Evolutionary conservation across 2,888 invertebrate genomes (phyloP).

Genomic region (Lasioglossum malachurum): DNA sequence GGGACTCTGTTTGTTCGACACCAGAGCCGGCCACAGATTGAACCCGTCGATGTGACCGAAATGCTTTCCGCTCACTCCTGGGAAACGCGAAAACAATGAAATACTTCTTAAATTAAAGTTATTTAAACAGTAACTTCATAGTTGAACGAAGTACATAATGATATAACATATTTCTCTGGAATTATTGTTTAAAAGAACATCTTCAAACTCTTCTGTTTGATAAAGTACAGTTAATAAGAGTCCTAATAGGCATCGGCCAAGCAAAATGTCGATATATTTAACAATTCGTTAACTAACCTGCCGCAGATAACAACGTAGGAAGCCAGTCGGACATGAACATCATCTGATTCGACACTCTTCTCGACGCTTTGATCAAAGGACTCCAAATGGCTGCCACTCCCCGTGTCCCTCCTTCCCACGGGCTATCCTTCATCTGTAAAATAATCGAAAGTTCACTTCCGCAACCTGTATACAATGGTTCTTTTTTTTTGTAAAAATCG

Average conservation of each 20-base stretch:
- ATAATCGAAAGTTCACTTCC: background rate
- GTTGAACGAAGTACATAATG: too few relatives aligned
- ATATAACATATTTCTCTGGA: too few relatives aligned
- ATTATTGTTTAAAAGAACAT: background rate
- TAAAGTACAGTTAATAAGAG: background rate
- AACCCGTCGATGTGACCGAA: slow-evolving; percentile 86
- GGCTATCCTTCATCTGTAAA: slow-evolving; percentile 86
- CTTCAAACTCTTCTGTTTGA: background rate
- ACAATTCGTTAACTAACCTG: slow-evolving; percentile 80
- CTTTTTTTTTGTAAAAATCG: background rate
- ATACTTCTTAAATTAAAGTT: too few relatives aligned
- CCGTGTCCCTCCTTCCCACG: slow-evolving; percentile 88
- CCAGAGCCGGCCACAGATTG: slow-evolving; percentile 86
- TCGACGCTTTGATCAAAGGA: slow-evolving; percentile 84
- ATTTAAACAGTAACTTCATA: too few relatives aligned
- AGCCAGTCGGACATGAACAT: slow-evolving; percentile 87
- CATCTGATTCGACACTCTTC: slow-evolving; percentile 85
- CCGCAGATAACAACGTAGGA: slow-evolving; percentile 86
- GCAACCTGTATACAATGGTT: background rate
- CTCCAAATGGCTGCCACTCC: slow-evolving; percentile 87
- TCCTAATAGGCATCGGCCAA: background rate
- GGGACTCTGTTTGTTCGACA: slow-evolving; percentile 84
- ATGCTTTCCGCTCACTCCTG: slow-evolving; percentile 28
- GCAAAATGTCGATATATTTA: background rate
- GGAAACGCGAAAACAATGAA: background rate